Conservation (phyloP, 2,888 invertebrate species). For the Ernsta delagoae region DNA sequence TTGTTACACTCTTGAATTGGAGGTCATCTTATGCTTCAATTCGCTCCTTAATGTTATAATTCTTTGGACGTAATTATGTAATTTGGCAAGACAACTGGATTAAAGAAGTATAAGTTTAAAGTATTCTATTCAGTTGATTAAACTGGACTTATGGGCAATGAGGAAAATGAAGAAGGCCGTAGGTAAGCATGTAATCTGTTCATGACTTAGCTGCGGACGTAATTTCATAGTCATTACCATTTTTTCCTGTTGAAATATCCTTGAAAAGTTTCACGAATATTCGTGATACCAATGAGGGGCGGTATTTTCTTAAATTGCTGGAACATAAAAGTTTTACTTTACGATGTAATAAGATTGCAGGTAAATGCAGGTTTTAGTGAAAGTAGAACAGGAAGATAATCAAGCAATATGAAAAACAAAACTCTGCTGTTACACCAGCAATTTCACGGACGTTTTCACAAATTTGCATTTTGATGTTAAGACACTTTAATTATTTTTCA, state of each 20-base stretch:
- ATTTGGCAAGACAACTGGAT: neutral
- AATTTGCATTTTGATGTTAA: neutral
- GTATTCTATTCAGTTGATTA: too few relatives aligned
- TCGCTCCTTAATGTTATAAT: neutral
- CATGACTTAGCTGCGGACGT: too few relatives aligned
- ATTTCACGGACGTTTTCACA: neutral
- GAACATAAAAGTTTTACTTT: neutral
- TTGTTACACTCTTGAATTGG: neutral
- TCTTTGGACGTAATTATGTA: neutral
- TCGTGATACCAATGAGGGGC: neutral
- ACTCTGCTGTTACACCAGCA: neutral
- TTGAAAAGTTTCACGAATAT: neutral
- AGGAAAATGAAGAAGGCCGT: too few relatives aligned
- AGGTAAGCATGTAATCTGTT: too few relatives aligned
- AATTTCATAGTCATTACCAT: too few relatives aligned
- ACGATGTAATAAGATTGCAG: too few relatives aligned
- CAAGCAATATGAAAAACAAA: conserved; percentile 6
- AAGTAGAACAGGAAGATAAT: conserved; percentile 13
- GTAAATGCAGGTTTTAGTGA: neutral
- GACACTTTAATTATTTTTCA: too few relatives aligned
- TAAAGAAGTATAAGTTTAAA: too few relatives aligned
- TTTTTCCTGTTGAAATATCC: too few relatives aligned
- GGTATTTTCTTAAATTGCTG: neutral
- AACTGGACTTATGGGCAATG: too few relatives aligned
- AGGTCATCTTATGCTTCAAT: neutral